phyloP scores from a whole-genome alignment of 2,888 invertebrate species.

The Temnothorax rugatulus region DNA sequence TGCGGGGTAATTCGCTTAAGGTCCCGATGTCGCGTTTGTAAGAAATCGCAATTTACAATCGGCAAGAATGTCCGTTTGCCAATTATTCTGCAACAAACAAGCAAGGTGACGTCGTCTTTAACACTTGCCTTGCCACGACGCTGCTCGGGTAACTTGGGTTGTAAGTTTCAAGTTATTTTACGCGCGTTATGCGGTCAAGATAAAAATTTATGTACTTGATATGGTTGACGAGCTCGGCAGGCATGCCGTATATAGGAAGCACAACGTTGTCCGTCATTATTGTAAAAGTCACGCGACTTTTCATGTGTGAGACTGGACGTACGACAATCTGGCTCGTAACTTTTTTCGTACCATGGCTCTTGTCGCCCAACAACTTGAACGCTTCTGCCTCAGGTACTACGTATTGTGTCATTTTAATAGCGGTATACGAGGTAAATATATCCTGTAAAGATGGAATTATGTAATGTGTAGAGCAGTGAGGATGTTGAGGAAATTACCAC shows the following conservation, averaged over 20 bases:
- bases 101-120: background rate
- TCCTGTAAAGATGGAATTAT: slow-evolving; percentile 69
- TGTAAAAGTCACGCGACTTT: slow-evolving; percentile 91
- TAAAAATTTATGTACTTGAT: slow-evolving; percentile 87
- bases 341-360: slow-evolving; percentile 65
- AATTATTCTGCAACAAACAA: slow-evolving; percentile 66
- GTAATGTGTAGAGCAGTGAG: background rate
- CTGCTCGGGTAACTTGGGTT: no score
- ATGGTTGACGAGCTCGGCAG: slow-evolving; percentile 89
- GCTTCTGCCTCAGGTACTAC: slow-evolving; percentile 92
- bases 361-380: slow-evolving; percentile 90
- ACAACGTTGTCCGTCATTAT: slow-evolving; percentile 92
- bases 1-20: slow-evolving; percentile 90
- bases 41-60: slow-evolving; percentile 93
- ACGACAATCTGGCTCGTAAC: slow-evolving; percentile 62
- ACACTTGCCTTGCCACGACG: no score
- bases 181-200: background rate
- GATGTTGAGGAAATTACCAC: no score
- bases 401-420: slow-evolving; percentile 91
- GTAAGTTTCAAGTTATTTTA: no score
- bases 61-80: slow-evolving; percentile 90
- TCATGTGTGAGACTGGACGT: slow-evolving; percentile 92
- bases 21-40: slow-evolving; percentile 93
- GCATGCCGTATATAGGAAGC: slow-evolving; percentile 90
- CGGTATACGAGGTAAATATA: slow-evolving; percentile 87